Conservation (phyloP, 2,113 vertebrate genomes). For the Chamaea fasciata region DNA sequence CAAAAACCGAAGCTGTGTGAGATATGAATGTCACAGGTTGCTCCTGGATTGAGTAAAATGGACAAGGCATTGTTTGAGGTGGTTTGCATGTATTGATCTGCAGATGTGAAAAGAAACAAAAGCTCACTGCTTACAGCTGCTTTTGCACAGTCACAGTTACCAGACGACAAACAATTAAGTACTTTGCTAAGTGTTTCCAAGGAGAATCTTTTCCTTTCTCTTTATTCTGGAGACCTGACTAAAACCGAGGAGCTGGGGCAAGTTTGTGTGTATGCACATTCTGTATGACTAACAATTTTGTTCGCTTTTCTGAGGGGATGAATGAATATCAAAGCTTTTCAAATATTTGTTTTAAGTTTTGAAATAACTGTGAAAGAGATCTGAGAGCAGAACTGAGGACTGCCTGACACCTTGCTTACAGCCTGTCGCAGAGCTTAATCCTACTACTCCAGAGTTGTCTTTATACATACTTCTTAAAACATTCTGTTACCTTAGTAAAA, state of each 20-base stretch:
- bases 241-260: accelerated
- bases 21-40: not conserved
- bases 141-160: not conserved
- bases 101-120: not conserved
- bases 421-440: not conserved
- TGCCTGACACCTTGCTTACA: not conserved
- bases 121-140: not conserved
- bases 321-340: not conserved
- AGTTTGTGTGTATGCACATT: not conserved
- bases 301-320: not conserved
- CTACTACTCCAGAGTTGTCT: not conserved
- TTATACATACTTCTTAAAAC: not conserved
- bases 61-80: not conserved
- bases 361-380: not conserved
- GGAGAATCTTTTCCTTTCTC: not conserved
- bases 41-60: not conserved
- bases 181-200: not conserved
- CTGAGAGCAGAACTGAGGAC: not conserved
- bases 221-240: not conserved
- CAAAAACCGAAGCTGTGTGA: accelerated
- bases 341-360: not conserved
- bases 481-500: not conserved
- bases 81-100: not conserved
- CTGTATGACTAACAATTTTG: not conserved
- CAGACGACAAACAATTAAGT: not conserved